A percentile compares a stretch with the other conserved stretches of the same genome.
These are phyloP conservation scores for Holothuria scabra DNA, from an alignment of 53 echinoderm and acorn worm genomes.

Conservation along the genomic window DNA sequence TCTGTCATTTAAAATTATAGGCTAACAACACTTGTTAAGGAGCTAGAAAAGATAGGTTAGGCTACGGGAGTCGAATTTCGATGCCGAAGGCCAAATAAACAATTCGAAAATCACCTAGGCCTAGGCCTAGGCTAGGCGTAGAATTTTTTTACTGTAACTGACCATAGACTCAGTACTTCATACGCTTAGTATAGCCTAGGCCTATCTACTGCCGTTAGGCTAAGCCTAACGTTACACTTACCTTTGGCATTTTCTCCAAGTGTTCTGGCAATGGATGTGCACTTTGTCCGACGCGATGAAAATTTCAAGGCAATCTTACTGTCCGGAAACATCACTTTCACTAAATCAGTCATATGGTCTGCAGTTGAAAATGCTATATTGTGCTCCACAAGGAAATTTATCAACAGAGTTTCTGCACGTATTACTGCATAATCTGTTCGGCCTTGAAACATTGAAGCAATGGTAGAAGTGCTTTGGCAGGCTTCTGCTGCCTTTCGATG, in stretches of 20 bases:
- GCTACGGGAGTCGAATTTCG: too few relatives aligned
- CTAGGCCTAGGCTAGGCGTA: too few relatives aligned
- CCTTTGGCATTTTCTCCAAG: slow-evolving; percentile 40
- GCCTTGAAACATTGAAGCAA: background rate
- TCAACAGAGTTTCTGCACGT: slow-evolving; percentile 57
- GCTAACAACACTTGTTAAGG: too few relatives aligned
- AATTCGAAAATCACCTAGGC: too few relatives aligned
- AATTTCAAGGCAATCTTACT: slow-evolving; percentile 62
- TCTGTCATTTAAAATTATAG: too few relatives aligned
- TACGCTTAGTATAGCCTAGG: too few relatives aligned
- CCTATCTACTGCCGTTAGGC: too few relatives aligned
- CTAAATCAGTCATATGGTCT: slow-evolving; percentile 49
- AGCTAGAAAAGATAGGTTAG: too few relatives aligned
- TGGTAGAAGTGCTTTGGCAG: background rate
- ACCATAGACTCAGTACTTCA: too few relatives aligned
- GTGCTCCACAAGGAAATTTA: slow-evolving; percentile 60
- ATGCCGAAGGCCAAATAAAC: too few relatives aligned
- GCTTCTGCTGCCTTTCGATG: slow-evolving; percentile 7
- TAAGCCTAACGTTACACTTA: slow-evolving; percentile 8
- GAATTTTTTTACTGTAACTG: too few relatives aligned
- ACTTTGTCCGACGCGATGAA: slow-evolving; percentile 52
- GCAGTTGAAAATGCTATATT: slow-evolving; percentile 43
- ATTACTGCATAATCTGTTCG: slow-evolving; percentile 27
- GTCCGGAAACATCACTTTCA: slow-evolving; percentile 66
- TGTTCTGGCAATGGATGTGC: slow-evolving; percentile 34